phyloP scores from a whole-genome alignment of 64 coral and sea anemone species.

The Pachyseris speciosa region DNA sequence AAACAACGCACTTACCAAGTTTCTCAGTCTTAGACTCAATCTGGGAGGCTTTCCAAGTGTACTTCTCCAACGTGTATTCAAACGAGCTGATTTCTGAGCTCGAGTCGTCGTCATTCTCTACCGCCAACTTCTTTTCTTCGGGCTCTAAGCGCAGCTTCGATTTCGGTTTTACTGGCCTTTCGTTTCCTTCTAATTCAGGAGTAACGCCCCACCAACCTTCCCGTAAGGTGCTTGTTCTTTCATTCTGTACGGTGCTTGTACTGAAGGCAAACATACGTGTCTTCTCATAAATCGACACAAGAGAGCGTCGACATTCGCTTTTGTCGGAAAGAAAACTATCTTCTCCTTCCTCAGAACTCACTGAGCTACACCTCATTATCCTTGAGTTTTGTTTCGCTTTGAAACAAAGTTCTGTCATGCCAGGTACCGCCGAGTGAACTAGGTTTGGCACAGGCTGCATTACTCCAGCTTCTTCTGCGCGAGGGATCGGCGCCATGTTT shows the following conservation, averaged over 20 bases:
- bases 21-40: not conserved
- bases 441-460: not conserved
- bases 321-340: not conserved
- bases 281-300: not conserved
- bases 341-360: not conserved
- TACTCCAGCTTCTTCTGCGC: not conserved
- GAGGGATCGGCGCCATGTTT: not conserved
- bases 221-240: no score
- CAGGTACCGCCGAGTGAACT: no score
- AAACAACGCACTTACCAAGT: not conserved
- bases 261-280: no score
- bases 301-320: not conserved
- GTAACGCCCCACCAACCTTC: not conserved
- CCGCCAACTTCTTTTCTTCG: not conserved
- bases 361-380: not conserved
- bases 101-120: not conserved
- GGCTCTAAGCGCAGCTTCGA: not conserved
- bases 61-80: not conserved
- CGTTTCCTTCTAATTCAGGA: not conserved
- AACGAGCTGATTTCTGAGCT: not conserved
- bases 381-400: not conserved
- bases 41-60: not conserved
- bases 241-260: no score
- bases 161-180: not conserved
- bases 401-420: not conserved